Conservation (phyloP, 1,140 invertebrate genomes). For the Diabrotica undecimpunctata region DNA sequence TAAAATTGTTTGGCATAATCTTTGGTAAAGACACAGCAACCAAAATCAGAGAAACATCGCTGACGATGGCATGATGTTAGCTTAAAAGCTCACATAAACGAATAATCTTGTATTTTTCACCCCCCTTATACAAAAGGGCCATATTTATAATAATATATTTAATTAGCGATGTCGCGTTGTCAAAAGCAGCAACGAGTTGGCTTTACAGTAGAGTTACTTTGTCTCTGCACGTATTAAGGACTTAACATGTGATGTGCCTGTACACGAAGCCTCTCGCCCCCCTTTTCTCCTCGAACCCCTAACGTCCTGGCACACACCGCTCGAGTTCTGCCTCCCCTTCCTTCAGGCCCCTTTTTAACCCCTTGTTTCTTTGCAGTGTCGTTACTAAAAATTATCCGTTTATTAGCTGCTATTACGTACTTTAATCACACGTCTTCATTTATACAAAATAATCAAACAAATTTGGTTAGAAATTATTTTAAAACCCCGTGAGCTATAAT, state of each 20-base stretch:
- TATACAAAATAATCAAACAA: no score
- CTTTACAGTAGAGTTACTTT: constrained; percentile 42
- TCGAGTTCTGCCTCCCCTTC: background rate
- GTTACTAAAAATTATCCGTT: background rate
- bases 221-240: constrained; percentile 41
- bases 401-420: no score
- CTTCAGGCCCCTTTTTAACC: background rate
- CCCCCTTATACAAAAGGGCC: constrained; percentile 23
- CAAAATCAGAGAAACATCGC: no score
- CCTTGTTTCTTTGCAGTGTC: background rate
- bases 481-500: no score
- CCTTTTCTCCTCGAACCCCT: constrained; percentile 4
- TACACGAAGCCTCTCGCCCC: constrained; percentile 25
- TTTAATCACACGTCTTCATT: no score
- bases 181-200: constrained; percentile 36
- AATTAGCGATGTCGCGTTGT: constrained; percentile 40
- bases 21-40: no score
- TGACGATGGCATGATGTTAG: no score
- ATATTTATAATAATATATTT: constrained; percentile 44
- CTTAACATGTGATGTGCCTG: constrained; percentile 41
- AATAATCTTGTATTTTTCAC: constrained; percentile 25
- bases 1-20: no score
- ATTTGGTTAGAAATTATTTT: no score
- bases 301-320: background rate
- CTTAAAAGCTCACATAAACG: constrained; percentile 10